Percentiles rank a stretch among this genome's conserved stretches.
phyloP scores from a whole-genome alignment of 2,888 invertebrate species.

The Allolobophora icterica region DNA sequence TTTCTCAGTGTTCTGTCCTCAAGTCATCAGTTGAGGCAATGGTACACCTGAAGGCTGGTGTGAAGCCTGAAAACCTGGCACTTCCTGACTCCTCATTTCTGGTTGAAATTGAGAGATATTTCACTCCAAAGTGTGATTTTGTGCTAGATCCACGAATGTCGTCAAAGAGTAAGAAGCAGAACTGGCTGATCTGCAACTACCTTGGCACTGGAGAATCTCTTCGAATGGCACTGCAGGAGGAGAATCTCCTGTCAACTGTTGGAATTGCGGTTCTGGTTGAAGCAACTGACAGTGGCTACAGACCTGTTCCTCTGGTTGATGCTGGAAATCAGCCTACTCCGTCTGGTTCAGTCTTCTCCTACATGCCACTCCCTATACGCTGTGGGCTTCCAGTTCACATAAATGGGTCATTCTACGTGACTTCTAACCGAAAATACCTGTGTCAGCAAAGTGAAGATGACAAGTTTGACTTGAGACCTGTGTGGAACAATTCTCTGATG shows the following conservation, averaged over 20 bases:
- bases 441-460: constrained; percentile 55
- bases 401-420: constrained; percentile 59
- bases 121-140: constrained; percentile 1
- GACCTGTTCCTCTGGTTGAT: constrained; percentile 24
- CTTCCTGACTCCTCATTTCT: constrained; percentile 35
- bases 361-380: constrained; percentile 57
- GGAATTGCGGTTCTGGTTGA: constrained; percentile 53
- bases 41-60: constrained; percentile 19
- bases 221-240: constrained; percentile 47
- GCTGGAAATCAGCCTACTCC: not conserved
- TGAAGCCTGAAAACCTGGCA: not conserved
- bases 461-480: constrained; percentile 49
- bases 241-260: constrained; percentile 52
- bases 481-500: constrained; percentile 54
- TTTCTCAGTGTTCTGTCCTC: constrained; percentile 33
- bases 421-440: constrained; percentile 55
- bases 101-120: not conserved
- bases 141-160: not conserved
- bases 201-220: constrained; percentile 47
- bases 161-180: constrained; percentile 9
- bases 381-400: constrained; percentile 56
- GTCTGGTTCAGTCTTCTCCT: constrained; percentile 54
- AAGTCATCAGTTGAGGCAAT: constrained; percentile 31
- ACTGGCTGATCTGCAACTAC: constrained; percentile 46
- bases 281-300: constrained; percentile 29